Evolutionary conservation across 1,140 invertebrate species (phyloP).

Genomic region (Cecropterus lyciades): DNA sequence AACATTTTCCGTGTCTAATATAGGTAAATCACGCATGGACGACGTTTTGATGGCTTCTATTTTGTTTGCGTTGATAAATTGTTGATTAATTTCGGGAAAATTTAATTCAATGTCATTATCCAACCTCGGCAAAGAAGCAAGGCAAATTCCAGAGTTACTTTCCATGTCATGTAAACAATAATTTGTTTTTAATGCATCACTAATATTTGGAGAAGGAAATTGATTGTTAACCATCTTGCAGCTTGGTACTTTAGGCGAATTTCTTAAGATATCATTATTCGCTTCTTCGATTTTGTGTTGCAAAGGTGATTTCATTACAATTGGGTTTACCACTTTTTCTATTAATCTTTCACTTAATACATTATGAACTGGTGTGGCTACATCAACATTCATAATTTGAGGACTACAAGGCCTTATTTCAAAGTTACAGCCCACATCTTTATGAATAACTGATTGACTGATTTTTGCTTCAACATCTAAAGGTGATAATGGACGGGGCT

Average conservation of each 20-base stretch:
- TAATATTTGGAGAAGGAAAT: slow-evolving; percentile 47
- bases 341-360: slow-evolving; percentile 69
- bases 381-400: slow-evolving; percentile 76
- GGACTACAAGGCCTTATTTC: slow-evolving; percentile 83
- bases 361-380: slow-evolving; percentile 69
- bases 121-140: slow-evolving; percentile 73
- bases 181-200: slow-evolving; percentile 53
- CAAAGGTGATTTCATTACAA: slow-evolving; percentile 47
- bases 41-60: slow-evolving; percentile 46
- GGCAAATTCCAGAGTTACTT: slow-evolving; percentile 69
- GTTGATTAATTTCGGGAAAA: slow-evolving; percentile 80
- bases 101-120: slow-evolving; percentile 79
- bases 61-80: slow-evolving; percentile 79
- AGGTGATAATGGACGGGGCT: slow-evolving; percentile 67
- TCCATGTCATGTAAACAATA: slow-evolving; percentile 71
- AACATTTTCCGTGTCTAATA: slow-evolving; percentile 36
- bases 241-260: slow-evolving; percentile 52
- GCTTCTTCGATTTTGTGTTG: slow-evolving; percentile 40
- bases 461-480: slow-evolving; percentile 84
- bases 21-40: slow-evolving; percentile 45
- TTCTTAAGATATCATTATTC: slow-evolving; percentile 23
- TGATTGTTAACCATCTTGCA: slow-evolving; percentile 68
- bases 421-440: slow-evolving; percentile 84
- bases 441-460: slow-evolving; percentile 83
- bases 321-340: slow-evolving; percentile 73